Evolutionary conservation across 35 echinoderm and acorn worm species (phyloP).

Genomic region (Heliocidaris erythrogramma): DNA sequence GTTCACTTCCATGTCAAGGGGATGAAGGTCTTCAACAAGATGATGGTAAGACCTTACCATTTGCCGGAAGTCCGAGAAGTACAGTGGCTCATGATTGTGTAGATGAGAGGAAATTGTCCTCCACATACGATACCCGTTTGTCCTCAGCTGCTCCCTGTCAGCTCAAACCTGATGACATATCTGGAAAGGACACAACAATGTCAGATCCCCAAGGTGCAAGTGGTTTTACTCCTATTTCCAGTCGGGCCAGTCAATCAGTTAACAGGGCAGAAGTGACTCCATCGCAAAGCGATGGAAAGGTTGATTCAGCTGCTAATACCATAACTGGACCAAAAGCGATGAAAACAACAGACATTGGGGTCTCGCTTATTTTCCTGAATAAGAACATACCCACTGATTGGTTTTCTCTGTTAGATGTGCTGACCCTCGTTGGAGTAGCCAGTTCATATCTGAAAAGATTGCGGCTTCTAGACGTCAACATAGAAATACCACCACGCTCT

Average conservation of each 20-base stretch:
- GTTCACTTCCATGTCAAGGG: background rate
- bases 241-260: background rate
- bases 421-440: background rate
- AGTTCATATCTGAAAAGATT: background rate
- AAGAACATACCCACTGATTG: background rate
- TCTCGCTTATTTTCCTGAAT: background rate
- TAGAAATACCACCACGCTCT: background rate
- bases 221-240: background rate
- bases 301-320: background rate
- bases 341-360: background rate
- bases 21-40: background rate
- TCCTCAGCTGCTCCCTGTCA: background rate
- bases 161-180: background rate
- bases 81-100: background rate
- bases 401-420: constrained; percentile 23
- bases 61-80: background rate
- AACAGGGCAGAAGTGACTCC: background rate
- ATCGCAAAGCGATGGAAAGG: background rate
- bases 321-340: background rate
- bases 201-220: background rate
- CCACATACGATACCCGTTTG: background rate
- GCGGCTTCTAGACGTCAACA: background rate
- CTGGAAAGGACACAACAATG: background rate
- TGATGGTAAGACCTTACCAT: background rate
- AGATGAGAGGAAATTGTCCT: background rate